phyloP scores from a whole-genome alignment of 2,113 vertebrate genomes.

The Tor tambroides region DNA sequence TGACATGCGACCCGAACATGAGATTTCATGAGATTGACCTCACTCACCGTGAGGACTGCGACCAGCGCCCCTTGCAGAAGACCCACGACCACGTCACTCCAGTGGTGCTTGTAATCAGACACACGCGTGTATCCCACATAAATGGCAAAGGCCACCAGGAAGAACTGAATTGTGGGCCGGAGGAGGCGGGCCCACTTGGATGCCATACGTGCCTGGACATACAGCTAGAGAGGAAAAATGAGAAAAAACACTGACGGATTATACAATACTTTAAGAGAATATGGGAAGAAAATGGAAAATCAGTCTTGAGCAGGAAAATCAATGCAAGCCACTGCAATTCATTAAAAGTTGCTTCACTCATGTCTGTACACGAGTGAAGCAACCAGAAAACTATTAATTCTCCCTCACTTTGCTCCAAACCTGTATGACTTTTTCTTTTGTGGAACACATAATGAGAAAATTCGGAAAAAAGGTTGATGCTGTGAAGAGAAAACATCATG shows the following conservation, averaged over 20 bases:
- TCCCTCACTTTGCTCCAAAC: background rate
- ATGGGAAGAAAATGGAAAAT: background rate
- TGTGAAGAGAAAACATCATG: background rate
- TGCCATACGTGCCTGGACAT: constrained; percentile 86
- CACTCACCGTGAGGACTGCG: constrained; percentile 85
- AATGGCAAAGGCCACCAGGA: constrained; percentile 86
- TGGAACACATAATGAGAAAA: no score
- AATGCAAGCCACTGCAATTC: background rate
- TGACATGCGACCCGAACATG: background rate
- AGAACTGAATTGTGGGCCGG: constrained; percentile 92
- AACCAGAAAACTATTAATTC: background rate
- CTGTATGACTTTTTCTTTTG: no score
- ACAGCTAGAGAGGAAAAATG: constrained; percentile 75
- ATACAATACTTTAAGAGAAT: background rate
- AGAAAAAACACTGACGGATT: background rate
- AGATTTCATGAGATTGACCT: background rate
- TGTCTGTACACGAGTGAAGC: constrained; percentile 26
- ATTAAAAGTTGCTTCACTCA: background rate
- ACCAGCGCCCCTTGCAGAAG: constrained; percentile 91
- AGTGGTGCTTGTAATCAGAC: constrained; percentile 94
- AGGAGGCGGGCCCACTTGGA: constrained; percentile 89
- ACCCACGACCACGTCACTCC: constrained; percentile 89
- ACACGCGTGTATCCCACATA: constrained; percentile 92
- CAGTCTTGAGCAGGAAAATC: background rate
- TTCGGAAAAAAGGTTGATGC: background rate